A percentile compares a stretch with the other conserved stretches of the same genome.
Conservation (phyloP, 1,140 invertebrate genomes). For the Drosophila kepulauana region DNA sequence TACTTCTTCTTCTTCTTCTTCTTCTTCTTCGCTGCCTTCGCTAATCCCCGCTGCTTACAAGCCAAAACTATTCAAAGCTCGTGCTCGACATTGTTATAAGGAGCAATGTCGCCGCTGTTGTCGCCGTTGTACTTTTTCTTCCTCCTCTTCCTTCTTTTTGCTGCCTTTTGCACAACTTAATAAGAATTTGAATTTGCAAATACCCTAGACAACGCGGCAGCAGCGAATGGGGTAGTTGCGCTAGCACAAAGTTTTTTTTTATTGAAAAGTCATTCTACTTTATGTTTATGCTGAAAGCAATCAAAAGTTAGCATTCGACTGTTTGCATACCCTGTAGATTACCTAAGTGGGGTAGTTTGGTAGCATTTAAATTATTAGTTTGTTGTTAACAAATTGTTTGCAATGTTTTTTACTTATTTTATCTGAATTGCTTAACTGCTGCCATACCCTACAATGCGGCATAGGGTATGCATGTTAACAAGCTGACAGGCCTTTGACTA, state of each 20-base stretch:
- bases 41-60: neutral
- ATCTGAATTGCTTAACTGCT: too few species aligned
- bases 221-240: neutral
- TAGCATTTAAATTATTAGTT: too few species aligned
- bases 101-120: conserved; percentile 20
- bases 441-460: too few species aligned
- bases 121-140: neutral
- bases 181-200: conserved; percentile 4
- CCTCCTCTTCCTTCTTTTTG: neutral
- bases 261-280: neutral
- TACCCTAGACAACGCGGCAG: neutral
- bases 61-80: conserved; percentile 6
- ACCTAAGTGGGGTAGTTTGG: too few species aligned
- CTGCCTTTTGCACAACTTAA: conserved; percentile 24
- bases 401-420: too few species aligned
- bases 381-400: too few species aligned
- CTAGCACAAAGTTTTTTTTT: neutral
- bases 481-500: too few species aligned
- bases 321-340: neutral
- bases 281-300: neutral
- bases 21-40: neutral
- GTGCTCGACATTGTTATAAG: conserved; percentile 19
- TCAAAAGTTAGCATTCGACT: too few species aligned
- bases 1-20: too few species aligned
- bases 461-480: too few species aligned